Evolutionary conservation across 2,113 vertebrate species (phyloP), one percentile per base, ranked within the genome.

Genomic region (Pomatostomus ruficeps): DNA sequence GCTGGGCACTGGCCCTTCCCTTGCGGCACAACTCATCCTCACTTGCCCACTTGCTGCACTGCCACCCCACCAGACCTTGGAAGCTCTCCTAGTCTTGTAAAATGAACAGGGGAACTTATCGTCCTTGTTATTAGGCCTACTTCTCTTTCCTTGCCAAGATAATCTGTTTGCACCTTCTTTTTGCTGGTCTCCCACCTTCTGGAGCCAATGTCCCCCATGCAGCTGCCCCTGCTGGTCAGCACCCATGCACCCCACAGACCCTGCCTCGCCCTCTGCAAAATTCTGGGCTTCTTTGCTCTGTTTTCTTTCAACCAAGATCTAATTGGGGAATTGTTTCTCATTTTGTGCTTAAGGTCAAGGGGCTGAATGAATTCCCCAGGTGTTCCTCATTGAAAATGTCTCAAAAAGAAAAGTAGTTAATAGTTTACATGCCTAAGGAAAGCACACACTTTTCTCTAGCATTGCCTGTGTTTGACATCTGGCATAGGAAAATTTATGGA

Each of bases 211-310:
- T 25, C 17, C 35, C 36, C 22, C 4, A 0, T 11, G 42, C 42
- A 66, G 63, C 71, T 12, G 5, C 1, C 2, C 38, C 52, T 58
- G 26, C 20, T 0, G 0, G 29, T 13, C 35, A 55, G 31, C 4
- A 3, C 11, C 5, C 3, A 0, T 0, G 1, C 0, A 0, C 0
- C 43, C 38, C 3, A 2, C 23, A 88, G 33, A 36, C 22, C 46
- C 77, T 8, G 0, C 29, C 33, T 62, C 40, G 46, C 54, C 38
- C 63, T 51, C n/a, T 59, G 36, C 24, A 15, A 15, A 84, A 19
- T 79, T 23, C 26, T 81, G 81, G 49, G 24, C 22, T 85, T 28
- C 17, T 79, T 88, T 81, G 31, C 62, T 87, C 48, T 85, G 26
- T 55, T 85, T 95, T 55, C 35, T 54, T 94, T 80, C 58, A 38